A percentile compares a stretch with the other conserved stretches of the same genome.
phyloP scores from a whole-genome alignment of 2,888 invertebrate species.

The Dynastes maya region DNA sequence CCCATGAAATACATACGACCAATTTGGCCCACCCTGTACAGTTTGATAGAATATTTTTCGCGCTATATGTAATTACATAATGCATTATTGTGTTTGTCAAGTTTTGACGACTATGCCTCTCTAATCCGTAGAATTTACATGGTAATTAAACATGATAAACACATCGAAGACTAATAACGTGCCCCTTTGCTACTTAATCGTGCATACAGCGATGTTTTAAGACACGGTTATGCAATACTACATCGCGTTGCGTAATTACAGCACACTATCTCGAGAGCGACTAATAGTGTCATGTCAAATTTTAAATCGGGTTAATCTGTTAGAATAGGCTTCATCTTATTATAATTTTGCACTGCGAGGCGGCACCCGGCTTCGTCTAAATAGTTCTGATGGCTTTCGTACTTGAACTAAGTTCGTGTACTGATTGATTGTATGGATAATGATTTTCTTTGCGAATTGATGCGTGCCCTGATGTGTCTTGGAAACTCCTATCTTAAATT shows the following conservation, averaged over 20 bases:
- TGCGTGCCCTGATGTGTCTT: background rate
- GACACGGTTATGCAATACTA: slow-evolving; percentile 11
- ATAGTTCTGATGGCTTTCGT: slow-evolving; percentile 14
- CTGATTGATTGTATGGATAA: slow-evolving; percentile 30
- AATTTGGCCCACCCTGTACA: too few relatives aligned
- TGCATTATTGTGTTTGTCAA: slow-evolving; percentile 24
- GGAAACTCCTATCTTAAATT: background rate
- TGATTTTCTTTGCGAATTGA: slow-evolving; percentile 6
- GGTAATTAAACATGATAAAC: slow-evolving; percentile 21
- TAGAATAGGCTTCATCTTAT: slow-evolving; percentile 19
- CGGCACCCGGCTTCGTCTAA: background rate
- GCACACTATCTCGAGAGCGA: background rate
- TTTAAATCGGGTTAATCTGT: slow-evolving; percentile 30
- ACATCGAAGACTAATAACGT: background rate
- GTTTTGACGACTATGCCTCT: slow-evolving; percentile 19
- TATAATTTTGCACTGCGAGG: slow-evolving; percentile 7
- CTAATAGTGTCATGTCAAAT: slow-evolving; percentile 30
- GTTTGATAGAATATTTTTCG: background rate
- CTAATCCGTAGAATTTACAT: slow-evolving; percentile 19
- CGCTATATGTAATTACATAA: background rate
- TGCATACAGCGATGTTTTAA: background rate
- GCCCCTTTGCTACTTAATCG: slow-evolving; percentile 24
- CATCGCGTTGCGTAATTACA: background rate
- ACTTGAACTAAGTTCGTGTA: slow-evolving; percentile 4
- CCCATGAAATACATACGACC: too few relatives aligned